Conservation (phyloP, 2,113 vertebrate genomes). For the Hemicordylus capensis region DNA sequence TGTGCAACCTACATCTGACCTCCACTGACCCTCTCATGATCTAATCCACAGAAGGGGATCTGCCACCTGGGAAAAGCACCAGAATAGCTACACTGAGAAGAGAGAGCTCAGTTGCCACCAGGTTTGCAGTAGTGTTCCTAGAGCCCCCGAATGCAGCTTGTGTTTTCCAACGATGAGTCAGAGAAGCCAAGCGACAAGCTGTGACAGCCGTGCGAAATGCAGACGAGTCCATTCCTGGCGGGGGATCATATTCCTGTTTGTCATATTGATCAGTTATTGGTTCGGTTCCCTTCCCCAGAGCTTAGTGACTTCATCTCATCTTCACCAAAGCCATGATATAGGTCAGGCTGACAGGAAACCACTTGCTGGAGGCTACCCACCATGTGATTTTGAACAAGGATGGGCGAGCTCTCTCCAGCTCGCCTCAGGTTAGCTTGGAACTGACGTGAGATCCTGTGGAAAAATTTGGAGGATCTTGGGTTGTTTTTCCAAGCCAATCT, state of each 20-base stretch:
- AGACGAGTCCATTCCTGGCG: neutral
- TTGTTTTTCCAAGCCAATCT: no score
- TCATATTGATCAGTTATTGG: neutral
- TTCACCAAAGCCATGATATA: neutral
- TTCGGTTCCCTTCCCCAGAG: neutral
- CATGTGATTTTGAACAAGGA: neutral
- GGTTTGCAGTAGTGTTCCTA: no score
- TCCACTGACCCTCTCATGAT: neutral
- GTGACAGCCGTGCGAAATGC: no score
- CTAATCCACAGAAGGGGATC: neutral
- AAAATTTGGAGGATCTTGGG: no score
- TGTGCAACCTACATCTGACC: constrained; percentile 49
- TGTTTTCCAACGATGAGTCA: neutral
- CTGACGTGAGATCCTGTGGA: no score
- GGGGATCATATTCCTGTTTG: neutral
- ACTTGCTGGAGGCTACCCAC: neutral
- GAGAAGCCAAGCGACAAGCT: neutral
- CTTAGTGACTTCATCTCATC: neutral
- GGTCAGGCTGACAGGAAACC: neutral
- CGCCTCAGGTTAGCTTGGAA: no score
- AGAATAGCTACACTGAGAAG: neutral
- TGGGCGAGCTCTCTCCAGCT: neutral
- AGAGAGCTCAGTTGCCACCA: neutral
- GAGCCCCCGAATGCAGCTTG: no score
- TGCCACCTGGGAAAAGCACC: neutral